A percentile compares a stretch with the other conserved stretches of the same genome.
Conservation (phyloP, 1,140 invertebrate species). For the Drosophila pruinosa region DNA sequence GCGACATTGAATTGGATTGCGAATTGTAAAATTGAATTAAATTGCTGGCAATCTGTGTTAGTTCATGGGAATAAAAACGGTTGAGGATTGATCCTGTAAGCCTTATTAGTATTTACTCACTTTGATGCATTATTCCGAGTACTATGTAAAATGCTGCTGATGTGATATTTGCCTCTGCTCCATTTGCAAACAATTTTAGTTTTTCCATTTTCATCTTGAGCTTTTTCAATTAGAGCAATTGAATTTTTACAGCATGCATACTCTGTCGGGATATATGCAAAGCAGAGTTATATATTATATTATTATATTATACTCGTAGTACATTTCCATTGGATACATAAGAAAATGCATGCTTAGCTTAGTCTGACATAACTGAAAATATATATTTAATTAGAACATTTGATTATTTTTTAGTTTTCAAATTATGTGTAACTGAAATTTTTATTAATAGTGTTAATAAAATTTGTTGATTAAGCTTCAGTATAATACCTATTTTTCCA, state of each 20-base stretch:
- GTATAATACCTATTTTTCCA: background rate
- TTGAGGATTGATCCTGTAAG: conserved; percentile 33
- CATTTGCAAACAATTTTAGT: conserved; percentile 12
- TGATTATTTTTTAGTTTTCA: no score
- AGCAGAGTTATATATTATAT: no score
- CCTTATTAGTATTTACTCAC: conserved; percentile 43
- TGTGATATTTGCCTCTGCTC: conserved; percentile 14
- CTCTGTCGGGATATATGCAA: no score
- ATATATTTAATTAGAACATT: no score
- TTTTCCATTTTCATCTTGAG: background rate
- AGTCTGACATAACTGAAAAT: no score
- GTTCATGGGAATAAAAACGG: background rate
- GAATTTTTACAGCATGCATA: background rate
- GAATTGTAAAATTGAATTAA: conserved; percentile 75
- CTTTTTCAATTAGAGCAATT: background rate
- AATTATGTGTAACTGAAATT: no score
- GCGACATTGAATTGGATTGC: conserved; percentile 21
- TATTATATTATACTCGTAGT: no score
- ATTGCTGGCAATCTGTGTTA: conserved; percentile 58
- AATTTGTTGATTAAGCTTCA: background rate
- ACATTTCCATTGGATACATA: no score
- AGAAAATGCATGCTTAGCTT: no score
- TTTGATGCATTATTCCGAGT: conserved; percentile 27
- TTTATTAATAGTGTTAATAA: background rate
- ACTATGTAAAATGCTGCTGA: conserved; percentile 18